Base-by-base conservation (phyloP, 2,888 invertebrate species). In the Emmelina monodactyla region DNA sequence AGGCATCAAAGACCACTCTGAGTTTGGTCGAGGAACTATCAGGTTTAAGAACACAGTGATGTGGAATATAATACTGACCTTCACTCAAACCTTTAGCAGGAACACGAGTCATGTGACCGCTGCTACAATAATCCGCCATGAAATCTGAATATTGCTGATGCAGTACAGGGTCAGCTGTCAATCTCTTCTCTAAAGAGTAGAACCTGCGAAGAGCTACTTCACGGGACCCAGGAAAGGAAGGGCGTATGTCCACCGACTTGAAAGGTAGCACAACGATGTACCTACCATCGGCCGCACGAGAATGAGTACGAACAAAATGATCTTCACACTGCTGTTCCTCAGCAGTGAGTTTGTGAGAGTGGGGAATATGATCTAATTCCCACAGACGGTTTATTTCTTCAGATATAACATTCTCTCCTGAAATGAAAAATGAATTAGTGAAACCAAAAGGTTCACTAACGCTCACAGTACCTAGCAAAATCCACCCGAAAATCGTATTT, bases 1-100 rank as follows among this genome's bases (percentile, higher is more conserved):
- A 40, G 9, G 38, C 37, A 16, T 43, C 37, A 13, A 39, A 43
- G 10, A 39, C 43, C 4, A 41, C 41, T 9, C 41, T 35, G 12
- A 41, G 35, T 14, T 35, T 32, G 9, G 41, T 38, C 2, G 39
- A 37, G 7, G 36, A n/a, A 16, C 33, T 33, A 16, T 41, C 36
- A 12, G 38, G 38, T 15, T 22, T 30, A 2, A 37, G n/a, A 13
- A 41, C 25, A 15, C 32, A 39, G 33, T 39, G 38, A 28, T 41
- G 37, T 3, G 37, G 40, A 19, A 41, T 36, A 10, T 41, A 38
- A 14, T 37, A 41, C 22, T 33, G 31, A 7, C 37, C 34, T 10
- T 22, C 9, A 10, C 15, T 25, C 15, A 37, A 13, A 9, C 28
- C 16, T 12, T 31, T n/a, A 9, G 25, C 14, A 6, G 34, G 16